Evolutionary conservation across 2,888 invertebrate species (phyloP), one percentile per base, ranked within the genome.

Genomic region (Apodemia duryi): DNA sequence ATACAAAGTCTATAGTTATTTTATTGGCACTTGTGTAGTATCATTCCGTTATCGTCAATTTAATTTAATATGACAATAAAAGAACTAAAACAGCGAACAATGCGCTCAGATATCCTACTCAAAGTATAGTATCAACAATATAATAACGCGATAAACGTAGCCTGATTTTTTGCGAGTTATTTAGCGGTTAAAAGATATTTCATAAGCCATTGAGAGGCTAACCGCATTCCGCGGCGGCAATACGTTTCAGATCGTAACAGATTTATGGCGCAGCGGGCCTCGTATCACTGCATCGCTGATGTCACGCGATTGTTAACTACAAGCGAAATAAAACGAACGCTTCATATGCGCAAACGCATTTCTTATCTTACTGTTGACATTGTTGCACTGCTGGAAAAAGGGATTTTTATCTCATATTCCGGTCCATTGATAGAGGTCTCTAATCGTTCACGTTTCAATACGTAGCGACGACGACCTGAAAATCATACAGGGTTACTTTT

Each of bases 201-300:
- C 57, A 32, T 29, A 11, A 57, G 41, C 13, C 6, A 32, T 60
- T 29, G 65, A 73, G 71, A 73, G 73, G 74, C 68, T 69, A 72
- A 65, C 74, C 65, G 69, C 75, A 74, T 74, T 74, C 73, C 73
- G 41, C 66, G 41, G 28, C 54, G 57, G 57, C 32, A 13, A 32
- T 63, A 57, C 41, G 63, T 57, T 63, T 63, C 38, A 63, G 63
- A 43, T 54, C 54, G 63, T 63, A 57, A 63, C 52, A 41, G 63
- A 63, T 57, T 63, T 43, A 57, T 13, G 57, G n/a, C 63, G 49
- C 2, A 11, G 9, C 38, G 38, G 38, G 38, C 1, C 28, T 7
- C 29, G 54, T 54, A 54, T 2, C 54, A 10, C 2, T 28, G 54
- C 10, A 29, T 29, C 52, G 52, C 52, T n/a, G 9, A 7, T 9